Percentiles rank a stretch among this genome's conserved stretches.
These are phyloP conservation scores for Megaceryle alcyon DNA, from an alignment of 2,797 vertebrate species.

Conservation along the genomic window DNA sequence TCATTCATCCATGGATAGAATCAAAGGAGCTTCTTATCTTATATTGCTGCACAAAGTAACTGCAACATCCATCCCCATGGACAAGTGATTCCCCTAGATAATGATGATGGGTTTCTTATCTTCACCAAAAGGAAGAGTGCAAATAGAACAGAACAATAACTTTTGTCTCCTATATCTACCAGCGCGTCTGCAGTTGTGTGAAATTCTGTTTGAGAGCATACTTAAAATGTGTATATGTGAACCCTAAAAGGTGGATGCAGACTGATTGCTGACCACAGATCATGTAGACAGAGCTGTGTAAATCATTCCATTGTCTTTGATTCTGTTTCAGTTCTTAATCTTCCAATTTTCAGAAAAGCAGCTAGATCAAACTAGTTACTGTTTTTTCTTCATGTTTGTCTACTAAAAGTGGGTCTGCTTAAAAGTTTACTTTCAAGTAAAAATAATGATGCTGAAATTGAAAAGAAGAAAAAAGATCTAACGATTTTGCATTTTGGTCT, in stretches of 20 bases:
- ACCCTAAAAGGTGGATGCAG: background rate
- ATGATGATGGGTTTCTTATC: background rate
- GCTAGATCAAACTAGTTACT: background rate
- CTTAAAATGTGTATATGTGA: background rate
- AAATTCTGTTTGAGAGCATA: background rate
- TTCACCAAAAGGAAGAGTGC: background rate
- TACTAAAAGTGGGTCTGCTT: background rate
- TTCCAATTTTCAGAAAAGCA: background rate
- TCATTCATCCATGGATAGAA: background rate
- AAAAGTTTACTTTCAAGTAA: constrained; percentile 1
- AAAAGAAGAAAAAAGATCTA: background rate
- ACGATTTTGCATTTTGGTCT: background rate
- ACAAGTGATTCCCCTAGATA: background rate
- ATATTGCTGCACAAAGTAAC: background rate
- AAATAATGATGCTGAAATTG: background rate
- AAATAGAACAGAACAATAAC: background rate
- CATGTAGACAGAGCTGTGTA: background rate
- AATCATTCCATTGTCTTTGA: background rate
- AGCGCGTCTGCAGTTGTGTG: background rate
- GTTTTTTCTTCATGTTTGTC: background rate
- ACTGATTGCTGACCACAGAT: background rate
- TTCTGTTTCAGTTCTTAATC: background rate
- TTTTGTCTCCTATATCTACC: background rate
- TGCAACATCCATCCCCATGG: background rate
- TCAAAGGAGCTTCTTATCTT: background rate